Conservation (phyloP, 1,140 invertebrate species). For the Ectropis grisescens region DNA sequence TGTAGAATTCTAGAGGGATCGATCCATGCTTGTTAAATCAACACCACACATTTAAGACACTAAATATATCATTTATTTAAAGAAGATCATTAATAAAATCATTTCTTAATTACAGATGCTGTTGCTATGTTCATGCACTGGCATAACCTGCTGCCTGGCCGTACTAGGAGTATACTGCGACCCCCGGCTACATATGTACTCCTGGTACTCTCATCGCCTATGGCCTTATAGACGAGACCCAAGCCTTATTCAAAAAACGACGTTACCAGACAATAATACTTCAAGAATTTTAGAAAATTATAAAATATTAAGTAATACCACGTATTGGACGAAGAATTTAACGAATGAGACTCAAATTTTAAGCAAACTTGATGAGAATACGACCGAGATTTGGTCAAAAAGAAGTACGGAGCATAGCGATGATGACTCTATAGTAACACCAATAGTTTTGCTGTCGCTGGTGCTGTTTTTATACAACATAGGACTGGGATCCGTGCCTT, state of each 20-base stretch:
- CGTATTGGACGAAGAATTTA: too few species aligned
- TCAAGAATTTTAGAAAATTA: too few species aligned
- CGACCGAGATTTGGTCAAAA: constrained; percentile 2
- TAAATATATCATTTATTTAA: too few species aligned
- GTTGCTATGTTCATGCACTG: constrained; percentile 47
- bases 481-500: constrained; percentile 59
- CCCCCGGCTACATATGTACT: constrained; percentile 37
- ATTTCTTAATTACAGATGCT: constrained; percentile 38
- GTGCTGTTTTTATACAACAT: constrained; percentile 55
- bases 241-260: too few species aligned
- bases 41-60: too few species aligned
- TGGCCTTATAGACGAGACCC: constrained; percentile 31
- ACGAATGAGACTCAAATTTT: too few species aligned
- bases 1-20: too few species aligned
- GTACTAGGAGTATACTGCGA: constrained; percentile 53
- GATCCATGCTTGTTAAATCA: too few species aligned
- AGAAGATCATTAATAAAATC: too few species aligned
- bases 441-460: constrained; percentile 37
- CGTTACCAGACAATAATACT: too few species aligned
- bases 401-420: constrained; percentile 12
- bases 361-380: too few species aligned
- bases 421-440: constrained; percentile 7
- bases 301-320: too few species aligned
- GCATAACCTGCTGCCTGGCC: constrained; percentile 47
- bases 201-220: constrained; percentile 37